Conservation (phyloP, 2,113 vertebrate species). For the Pluvianellus socialis region DNA sequence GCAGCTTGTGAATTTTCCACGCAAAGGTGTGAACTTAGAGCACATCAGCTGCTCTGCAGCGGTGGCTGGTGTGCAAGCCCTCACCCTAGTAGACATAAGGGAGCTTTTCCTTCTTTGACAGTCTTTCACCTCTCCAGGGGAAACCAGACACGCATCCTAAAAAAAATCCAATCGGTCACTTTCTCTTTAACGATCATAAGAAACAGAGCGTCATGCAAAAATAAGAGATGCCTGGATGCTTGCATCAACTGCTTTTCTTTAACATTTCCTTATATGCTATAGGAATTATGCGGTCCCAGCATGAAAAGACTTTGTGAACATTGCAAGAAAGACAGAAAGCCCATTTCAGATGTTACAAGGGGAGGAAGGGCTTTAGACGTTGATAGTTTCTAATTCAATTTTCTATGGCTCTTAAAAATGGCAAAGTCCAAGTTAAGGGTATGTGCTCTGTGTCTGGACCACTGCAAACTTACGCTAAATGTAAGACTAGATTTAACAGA, state of each 20-base stretch:
- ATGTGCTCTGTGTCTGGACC: neutral
- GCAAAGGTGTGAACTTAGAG: neutral
- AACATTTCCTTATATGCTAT: neutral
- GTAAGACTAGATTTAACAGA: neutral
- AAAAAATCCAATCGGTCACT: neutral
- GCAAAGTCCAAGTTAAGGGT: neutral
- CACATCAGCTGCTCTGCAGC: neutral
- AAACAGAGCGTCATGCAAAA: neutral
- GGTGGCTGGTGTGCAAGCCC: neutral
- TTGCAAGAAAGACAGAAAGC: neutral
- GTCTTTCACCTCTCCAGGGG: neutral
- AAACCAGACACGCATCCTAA: neutral
- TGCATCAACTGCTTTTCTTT: neutral
- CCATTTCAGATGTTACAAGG: neutral
- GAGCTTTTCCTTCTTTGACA: neutral
- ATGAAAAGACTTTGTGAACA: neutral
- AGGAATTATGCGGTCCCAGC: neutral
- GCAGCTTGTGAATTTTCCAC: neutral
- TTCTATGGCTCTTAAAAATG: neutral
- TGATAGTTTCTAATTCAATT: neutral
- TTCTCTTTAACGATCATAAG: neutral
- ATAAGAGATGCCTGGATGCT: neutral
- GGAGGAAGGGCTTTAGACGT: neutral
- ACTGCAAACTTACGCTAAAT: neutral
- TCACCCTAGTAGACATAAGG: neutral